A percentile compares a stretch with the other conserved stretches of the same genome.
Evolutionary conservation across 2,113 vertebrate genomes (phyloP).

Genomic region (Ia io): DNA sequence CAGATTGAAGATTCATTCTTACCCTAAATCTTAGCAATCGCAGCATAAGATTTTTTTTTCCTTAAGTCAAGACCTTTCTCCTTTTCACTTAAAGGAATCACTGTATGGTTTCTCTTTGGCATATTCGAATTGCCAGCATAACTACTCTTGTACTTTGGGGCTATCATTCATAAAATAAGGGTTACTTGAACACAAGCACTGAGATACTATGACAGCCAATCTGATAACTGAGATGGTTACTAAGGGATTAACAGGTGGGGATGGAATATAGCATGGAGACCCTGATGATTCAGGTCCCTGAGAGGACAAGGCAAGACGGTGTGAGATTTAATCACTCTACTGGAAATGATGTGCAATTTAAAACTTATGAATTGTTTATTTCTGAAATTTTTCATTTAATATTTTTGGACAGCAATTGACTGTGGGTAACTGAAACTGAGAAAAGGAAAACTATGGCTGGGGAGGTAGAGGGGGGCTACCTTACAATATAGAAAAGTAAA

Average conservation of each 20-base stretch:
- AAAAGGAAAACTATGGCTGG: not conserved
- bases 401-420: not conserved
- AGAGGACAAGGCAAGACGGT: not conserved
- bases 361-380: not conserved
- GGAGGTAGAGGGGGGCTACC: not conserved
- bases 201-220: not conserved
- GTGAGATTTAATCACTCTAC: not conserved
- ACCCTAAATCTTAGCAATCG: not conserved
- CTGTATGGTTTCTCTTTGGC: not conserved
- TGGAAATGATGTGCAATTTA: not conserved
- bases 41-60: not conserved
- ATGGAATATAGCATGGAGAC: not conserved
- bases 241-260: not conserved
- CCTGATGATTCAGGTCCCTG: not conserved
- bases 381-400: not conserved
- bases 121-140: not conserved
- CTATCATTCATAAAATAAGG: not conserved
- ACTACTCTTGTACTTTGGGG: not conserved
- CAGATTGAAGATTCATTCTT: not conserved
- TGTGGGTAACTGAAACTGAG: not conserved
- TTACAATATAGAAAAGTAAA: not conserved
- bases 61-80: not conserved
- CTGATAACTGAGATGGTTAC: not conserved
- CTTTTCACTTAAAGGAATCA: not conserved
- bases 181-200: not conserved